Evolutionary conservation across 2,888 invertebrate species (phyloP).

Genomic region (Rhimphoctona megacephalus): DNA sequence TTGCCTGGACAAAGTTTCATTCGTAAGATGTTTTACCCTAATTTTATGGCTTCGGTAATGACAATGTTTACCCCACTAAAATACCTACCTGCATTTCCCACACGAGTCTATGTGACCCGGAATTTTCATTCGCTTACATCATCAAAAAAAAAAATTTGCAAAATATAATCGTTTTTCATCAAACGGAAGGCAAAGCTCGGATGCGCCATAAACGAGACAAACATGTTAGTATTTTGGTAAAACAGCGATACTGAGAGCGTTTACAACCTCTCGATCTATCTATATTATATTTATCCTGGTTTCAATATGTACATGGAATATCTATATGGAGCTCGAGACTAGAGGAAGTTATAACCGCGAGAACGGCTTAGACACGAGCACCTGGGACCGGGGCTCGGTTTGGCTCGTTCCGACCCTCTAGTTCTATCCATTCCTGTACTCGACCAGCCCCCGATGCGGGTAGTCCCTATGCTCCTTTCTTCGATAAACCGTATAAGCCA

Average conservation of each 20-base stretch:
- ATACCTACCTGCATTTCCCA: background rate
- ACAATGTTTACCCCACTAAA: background rate
- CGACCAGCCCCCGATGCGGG: background rate
- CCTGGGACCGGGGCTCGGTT: slow-evolving; percentile 40
- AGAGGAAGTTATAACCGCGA: slow-evolving; percentile 40
- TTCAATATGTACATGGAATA: background rate
- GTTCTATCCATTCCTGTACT: slow-evolving; percentile 1
- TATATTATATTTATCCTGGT: background rate
- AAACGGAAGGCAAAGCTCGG: background rate
- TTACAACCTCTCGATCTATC: background rate
- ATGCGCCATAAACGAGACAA: background rate
- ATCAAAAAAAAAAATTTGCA: background rate
- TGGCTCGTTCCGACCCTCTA: slow-evolving; percentile 5
- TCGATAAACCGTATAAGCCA: slow-evolving; percentile 14
- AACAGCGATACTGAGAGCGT: background rate
- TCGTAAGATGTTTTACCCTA: slow-evolving; percentile 9
- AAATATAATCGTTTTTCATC: background rate
- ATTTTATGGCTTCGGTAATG: background rate
- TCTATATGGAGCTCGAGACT: background rate
- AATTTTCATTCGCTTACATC: background rate
- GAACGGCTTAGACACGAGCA: slow-evolving; percentile 51
- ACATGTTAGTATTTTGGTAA: background rate
- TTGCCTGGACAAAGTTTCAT: slow-evolving; percentile 48
- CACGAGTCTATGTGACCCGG: background rate
- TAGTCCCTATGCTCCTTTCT: slow-evolving; percentile 3